These are phyloP conservation scores for Phenganax subtilis DNA, from an alignment of 92 coral and sea anemone genomes.

Conservation along the genomic window DNA sequence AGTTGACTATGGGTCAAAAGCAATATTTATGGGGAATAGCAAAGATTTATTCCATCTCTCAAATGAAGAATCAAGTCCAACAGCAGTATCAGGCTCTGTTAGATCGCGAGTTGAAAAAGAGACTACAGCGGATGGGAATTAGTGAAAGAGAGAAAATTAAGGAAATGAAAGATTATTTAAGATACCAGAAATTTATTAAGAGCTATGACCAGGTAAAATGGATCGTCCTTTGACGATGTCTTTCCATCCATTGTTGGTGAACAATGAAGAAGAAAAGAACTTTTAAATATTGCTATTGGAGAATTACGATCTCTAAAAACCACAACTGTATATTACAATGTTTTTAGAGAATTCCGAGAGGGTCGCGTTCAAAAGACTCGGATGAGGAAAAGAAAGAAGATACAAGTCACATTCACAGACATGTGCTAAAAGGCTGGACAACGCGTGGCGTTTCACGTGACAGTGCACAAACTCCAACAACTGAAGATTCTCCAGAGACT, in stretches of 20 bases:
- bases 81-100: conserved; percentile 80
- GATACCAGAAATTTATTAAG: conserved; percentile 75
- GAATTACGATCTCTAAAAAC: background rate
- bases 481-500: background rate
- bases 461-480: background rate
- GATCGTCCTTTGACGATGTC: background rate
- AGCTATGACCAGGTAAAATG: conserved; percentile 77
- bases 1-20: conserved; percentile 81
- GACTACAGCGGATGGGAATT: conserved; percentile 68
- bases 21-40: conserved; percentile 99
- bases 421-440: conserved; percentile 97
- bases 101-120: conserved; percentile 76
- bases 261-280: background rate
- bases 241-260: background rate
- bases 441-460: conserved; percentile 43
- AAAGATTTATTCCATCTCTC: conserved; percentile 73
- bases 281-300: too few relatives aligned
- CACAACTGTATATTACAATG: background rate
- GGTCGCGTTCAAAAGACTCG: conserved; percentile 39
- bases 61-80: conserved; percentile 72
- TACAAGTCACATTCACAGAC: conserved; percentile 74
- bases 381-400: conserved; percentile 59
- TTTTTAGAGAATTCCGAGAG: conserved; percentile 78
- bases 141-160: conserved; percentile 71
- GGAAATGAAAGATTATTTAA: conserved; percentile 81